Evolutionary conservation across 2,113 vertebrate genomes (phyloP).

Genomic region (Strigops habroptila): DNA sequence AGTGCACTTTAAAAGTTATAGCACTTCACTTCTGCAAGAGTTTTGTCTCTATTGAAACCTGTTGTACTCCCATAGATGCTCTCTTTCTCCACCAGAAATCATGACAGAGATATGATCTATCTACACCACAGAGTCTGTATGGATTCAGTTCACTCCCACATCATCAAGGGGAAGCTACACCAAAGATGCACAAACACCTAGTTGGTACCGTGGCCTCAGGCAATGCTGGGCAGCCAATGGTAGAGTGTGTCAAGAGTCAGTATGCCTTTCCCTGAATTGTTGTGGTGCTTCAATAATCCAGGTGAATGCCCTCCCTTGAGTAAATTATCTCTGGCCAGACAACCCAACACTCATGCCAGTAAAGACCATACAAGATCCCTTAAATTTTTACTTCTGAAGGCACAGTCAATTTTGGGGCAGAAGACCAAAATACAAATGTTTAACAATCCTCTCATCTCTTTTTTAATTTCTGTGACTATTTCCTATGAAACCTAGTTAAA

Average conservation of each 20-base stretch:
- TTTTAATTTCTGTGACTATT: not conserved
- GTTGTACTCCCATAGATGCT: not conserved
- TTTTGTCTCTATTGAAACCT: not conserved
- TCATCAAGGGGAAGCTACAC: not conserved
- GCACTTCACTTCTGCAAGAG: not conserved
- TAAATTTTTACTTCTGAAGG: not conserved
- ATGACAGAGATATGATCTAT: too few relatives aligned
- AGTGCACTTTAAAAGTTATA: not conserved
- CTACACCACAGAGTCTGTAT: not conserved
- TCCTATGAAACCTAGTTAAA: slow-evolving; percentile 40
- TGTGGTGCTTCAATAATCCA: not conserved
- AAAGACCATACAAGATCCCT: not conserved
- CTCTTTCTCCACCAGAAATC: not conserved
- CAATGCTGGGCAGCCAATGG: not conserved
- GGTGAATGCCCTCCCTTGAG: fast-evolving
- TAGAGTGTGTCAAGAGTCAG: fast-evolving
- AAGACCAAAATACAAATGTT: not conserved
- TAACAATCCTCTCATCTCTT: not conserved
- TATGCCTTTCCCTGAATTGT: not conserved
- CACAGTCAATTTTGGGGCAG: not conserved
- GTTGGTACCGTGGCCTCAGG: too few relatives aligned
- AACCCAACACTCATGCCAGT: not conserved
- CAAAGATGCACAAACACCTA: fast-evolving
- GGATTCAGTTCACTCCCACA: not conserved
- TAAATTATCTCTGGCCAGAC: not conserved